These are phyloP conservation scores for Ciconia nigra DNA, from an alignment of 2,797 vertebrate species.

Conservation along the genomic window DNA sequence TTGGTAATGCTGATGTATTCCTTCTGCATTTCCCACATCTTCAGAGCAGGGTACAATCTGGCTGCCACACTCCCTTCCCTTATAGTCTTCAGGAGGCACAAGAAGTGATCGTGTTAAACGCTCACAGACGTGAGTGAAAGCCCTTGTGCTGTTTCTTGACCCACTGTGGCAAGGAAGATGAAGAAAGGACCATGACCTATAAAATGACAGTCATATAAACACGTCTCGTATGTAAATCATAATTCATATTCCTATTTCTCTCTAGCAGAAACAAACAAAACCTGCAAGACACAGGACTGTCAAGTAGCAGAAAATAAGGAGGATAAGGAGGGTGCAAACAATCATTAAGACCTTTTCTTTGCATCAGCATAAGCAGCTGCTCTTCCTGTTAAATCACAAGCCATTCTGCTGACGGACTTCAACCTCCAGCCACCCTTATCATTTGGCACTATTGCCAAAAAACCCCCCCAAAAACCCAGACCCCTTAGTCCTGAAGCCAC, in stretches of 20 bases:
- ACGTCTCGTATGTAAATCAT: rapidly evolving
- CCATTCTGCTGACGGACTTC: neutral
- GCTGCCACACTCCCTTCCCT: neutral
- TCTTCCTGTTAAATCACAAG: neutral
- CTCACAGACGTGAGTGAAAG: rapidly evolving
- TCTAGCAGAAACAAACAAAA: neutral
- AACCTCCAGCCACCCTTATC: neutral
- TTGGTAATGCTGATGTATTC: neutral
- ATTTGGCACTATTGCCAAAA: neutral
- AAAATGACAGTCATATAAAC: neutral
- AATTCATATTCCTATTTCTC: neutral
- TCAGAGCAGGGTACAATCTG: neutral
- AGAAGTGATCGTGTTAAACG: rapidly evolving
- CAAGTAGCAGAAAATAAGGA: neutral
- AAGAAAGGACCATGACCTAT: neutral
- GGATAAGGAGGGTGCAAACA: neutral
- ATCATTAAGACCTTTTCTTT: neutral
- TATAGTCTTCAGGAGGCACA: neutral
- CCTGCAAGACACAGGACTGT: neutral
- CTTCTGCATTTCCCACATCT: neutral
- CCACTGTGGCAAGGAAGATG: neutral
- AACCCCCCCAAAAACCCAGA: neutral
- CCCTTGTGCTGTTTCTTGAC: neutral
- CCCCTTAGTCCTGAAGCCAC: neutral
- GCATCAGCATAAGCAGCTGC: neutral